phyloP scores from a whole-genome alignment of 1,140 invertebrate species.

The Halictus rubicundus region DNA sequence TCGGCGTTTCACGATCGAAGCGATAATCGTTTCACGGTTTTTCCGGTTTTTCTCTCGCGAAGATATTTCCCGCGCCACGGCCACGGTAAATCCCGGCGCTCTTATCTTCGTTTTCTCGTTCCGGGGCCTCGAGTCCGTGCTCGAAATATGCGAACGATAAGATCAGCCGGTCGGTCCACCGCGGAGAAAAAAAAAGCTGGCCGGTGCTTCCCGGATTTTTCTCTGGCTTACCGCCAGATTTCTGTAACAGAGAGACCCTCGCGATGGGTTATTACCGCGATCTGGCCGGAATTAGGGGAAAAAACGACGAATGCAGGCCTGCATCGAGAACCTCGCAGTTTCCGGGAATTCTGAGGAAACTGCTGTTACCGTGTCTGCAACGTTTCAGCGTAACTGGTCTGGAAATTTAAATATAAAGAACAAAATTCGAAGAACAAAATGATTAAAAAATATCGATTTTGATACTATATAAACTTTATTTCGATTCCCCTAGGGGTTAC shows the following conservation, averaged over 20 bases:
- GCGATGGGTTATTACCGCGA: not conserved
- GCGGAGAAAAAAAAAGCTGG: not conserved
- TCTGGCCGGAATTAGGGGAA: not conserved
- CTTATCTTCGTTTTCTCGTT: slow-evolving; percentile 18
- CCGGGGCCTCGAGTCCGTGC: not conserved
- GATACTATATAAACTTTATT: no score
- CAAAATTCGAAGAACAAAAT: no score
- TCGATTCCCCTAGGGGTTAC: no score
- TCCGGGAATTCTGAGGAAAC: not conserved
- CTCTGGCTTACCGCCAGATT: slow-evolving; percentile 2
- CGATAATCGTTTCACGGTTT: slow-evolving; percentile 2
- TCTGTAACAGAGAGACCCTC: not conserved
- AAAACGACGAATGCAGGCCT: not conserved
- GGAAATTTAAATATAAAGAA: no score
- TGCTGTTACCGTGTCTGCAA: no score
- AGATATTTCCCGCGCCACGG: no score
- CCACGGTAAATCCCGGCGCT: slow-evolving; percentile 4
- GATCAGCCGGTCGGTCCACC: not conserved
- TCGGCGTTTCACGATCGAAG: not conserved
- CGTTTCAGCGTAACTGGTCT: no score
- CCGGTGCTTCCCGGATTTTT: not conserved
- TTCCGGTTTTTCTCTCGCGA: not conserved
- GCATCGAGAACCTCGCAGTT: not conserved
- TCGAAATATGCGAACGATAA: slow-evolving; percentile 26
- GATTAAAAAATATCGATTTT: no score